A percentile compares a stretch with the other conserved stretches of the same genome.
Conservation (phyloP, 1,140 invertebrate genomes). For the Cylas formicarius region DNA sequence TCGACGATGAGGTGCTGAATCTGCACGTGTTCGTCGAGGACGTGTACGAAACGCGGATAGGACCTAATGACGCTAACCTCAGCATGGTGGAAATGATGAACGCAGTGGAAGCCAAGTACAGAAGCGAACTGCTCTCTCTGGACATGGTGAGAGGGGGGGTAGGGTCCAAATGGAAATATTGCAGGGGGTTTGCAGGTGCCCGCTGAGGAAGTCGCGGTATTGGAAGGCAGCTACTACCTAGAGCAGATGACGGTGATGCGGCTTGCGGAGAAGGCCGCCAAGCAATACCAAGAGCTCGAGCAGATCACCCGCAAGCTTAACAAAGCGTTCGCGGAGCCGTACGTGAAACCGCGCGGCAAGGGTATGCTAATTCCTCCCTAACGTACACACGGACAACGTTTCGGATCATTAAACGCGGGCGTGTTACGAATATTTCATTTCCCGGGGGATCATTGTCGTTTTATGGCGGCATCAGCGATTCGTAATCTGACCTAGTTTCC, state of each 20-base stretch:
- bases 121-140: slow-evolving; percentile 34
- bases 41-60: slow-evolving; percentile 56
- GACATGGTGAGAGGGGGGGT: slow-evolving; percentile 24
- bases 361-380: slow-evolving; percentile 18
- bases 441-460: slow-evolving; percentile 1
- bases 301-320: slow-evolving; percentile 47
- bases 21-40: slow-evolving; percentile 57
- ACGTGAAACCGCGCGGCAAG: slow-evolving; percentile 15
- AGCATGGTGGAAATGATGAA: slow-evolving; percentile 52
- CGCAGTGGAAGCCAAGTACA: slow-evolving; percentile 53
- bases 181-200: slow-evolving; percentile 47
- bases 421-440: background rate
- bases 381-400: background rate
- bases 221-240: slow-evolving; percentile 50
- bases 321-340: slow-evolving; percentile 48
- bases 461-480: background rate
- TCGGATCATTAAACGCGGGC: background rate
- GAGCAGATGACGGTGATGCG: slow-evolving; percentile 51
- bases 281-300: slow-evolving; percentile 49
- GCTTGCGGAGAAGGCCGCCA: slow-evolving; percentile 51
- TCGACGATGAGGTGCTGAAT: slow-evolving; percentile 50
- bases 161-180: too few relatives aligned
- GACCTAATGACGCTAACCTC: slow-evolving; percentile 47
- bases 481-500: background rate
- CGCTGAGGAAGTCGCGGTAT: slow-evolving; percentile 48